Base-by-base conservation (phyloP, 2,888 invertebrate species). In the Drosophila colorata region DNA sequence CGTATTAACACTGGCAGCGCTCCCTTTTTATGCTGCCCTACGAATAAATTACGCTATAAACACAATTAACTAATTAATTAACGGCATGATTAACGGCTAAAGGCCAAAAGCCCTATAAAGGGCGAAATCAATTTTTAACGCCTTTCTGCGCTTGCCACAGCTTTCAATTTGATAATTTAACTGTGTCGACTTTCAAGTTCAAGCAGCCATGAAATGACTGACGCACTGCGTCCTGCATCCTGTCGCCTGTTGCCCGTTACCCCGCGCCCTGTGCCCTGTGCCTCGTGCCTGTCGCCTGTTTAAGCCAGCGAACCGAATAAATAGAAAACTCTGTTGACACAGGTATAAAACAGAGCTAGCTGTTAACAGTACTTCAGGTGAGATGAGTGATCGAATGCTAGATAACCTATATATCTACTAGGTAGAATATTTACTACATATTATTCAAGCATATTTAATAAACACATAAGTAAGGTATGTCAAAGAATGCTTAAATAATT, bases 11-110 rank as follows among this genome's bases (percentile, higher is more conserved):
- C 68, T 48, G 67, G 46, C 44, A n/a, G 23, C 14, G 25, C 31
- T 23, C 16, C 14, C 16, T 35, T 53, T 28, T 28, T 28, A 31
- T 37, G 46, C 20, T 33, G 47, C n/a, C 41, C 25, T 40, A 31
- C 55, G 53, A 46, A 80, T 69, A 80, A 72, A 75, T 80, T 65
- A 65, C 73, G 72, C 70, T 78, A 67, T 66, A 61, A 84, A 74
- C 48, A 58, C 70, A 86, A 83, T 83, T 88, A 76, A 74, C 67
- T 74, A 80, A 88, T 86, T 88, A 88, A 82, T 86, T 79, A 86
- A 76, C 47, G 46, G 43, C 66, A 68, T 79, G 80, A 75, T 82
- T 73, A 79, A 79, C 68, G 59, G 48, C 40, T 40, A 59, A 47
- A 13, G 55, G 44, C 47, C 4, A 38, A 51, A 28, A 23, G 37